A percentile compares a stretch with the other conserved stretches of the same genome.
Conservation (phyloP, 2,888 invertebrate species). For the Nipponacmea schrenckii region DNA sequence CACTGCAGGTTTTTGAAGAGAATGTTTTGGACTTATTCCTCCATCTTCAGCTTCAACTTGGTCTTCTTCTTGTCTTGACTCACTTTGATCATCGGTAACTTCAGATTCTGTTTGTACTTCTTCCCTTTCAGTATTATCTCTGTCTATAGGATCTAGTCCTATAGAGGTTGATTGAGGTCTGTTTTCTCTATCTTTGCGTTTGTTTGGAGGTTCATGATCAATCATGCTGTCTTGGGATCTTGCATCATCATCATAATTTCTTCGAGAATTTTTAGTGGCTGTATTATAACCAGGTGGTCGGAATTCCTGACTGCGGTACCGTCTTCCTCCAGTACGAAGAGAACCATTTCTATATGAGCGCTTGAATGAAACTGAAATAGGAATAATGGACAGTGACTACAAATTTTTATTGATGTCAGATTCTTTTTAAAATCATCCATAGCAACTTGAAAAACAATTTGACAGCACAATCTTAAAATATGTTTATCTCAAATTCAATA, state of each 20-base stretch:
- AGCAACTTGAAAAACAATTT: no score
- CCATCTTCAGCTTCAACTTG: constrained; percentile 26
- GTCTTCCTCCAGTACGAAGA: not conserved
- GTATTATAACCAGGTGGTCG: constrained; percentile 1
- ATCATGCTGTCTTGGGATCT: constrained; percentile 46
- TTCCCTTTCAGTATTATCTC: constrained; percentile 18
- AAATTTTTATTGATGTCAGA: no score
- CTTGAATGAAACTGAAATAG: no score
- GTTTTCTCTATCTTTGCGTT: constrained; percentile 8
- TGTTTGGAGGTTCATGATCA: constrained; percentile 44
- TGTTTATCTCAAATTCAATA: no score
- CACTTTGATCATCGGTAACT: constrained; percentile 35
- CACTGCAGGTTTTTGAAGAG: constrained; percentile 4
- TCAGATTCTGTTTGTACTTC: constrained; percentile 26
- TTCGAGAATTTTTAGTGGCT: constrained; percentile 30
- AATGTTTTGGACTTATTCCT: constrained; percentile 33
- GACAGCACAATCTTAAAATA: no score
- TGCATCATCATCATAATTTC: constrained; percentile 44
- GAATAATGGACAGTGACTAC: no score
- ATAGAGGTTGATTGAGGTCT: not conserved
- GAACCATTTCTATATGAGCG: no score
- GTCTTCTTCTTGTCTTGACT: constrained; percentile 39
- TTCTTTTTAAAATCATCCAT: no score
- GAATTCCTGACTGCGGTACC: not conserved
- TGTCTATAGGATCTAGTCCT: constrained; percentile 2